Percentiles rank a stretch among this genome's conserved stretches.
Conservation (phyloP, 1,140 invertebrate species). For the Drosophila parvula region DNA sequence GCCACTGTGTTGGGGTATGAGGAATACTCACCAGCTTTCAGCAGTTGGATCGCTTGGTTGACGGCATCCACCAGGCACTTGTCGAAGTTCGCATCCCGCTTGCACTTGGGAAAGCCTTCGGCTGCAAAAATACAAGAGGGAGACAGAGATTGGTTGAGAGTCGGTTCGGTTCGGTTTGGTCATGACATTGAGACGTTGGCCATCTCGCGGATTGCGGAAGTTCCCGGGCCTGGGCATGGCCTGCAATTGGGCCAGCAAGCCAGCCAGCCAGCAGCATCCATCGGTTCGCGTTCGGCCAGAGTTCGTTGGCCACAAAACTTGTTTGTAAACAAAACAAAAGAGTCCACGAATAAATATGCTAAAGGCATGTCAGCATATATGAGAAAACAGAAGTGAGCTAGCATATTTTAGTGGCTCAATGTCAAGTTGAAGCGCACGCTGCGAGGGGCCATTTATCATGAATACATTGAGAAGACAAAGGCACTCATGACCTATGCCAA, state of each 20-base stretch:
- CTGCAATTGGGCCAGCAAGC: conserved; percentile 63
- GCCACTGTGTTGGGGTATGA: not conserved
- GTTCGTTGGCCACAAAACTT: conserved; percentile 77
- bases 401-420: conserved; percentile 72
- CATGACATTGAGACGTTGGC: conserved; percentile 67
- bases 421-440: conserved; percentile 72
- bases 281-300: conserved; percentile 34
- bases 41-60: conserved; percentile 71
- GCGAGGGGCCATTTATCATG: conserved; percentile 43
- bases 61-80: conserved; percentile 82
- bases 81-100: conserved; percentile 80
- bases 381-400: conserved; percentile 58
- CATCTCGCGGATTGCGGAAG: conserved; percentile 56
- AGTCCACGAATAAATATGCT: conserved; percentile 33
- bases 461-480: conserved; percentile 54
- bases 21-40: conserved; percentile 65
- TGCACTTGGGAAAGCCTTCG: conserved; percentile 75
- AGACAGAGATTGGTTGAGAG: conserved; percentile 26
- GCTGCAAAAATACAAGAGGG: conserved; percentile 44
- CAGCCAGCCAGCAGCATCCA: conserved; percentile 40
- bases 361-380: conserved; percentile 7
- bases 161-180: conserved; percentile 20
- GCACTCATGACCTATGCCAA: conserved; percentile 74
- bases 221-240: conserved; percentile 14
- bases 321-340: conserved; percentile 52